A percentile compares a stretch with the other conserved stretches of the same genome.
Conservation (phyloP, 2,797 vertebrate genomes). For the Smutsia gigantea region DNA sequence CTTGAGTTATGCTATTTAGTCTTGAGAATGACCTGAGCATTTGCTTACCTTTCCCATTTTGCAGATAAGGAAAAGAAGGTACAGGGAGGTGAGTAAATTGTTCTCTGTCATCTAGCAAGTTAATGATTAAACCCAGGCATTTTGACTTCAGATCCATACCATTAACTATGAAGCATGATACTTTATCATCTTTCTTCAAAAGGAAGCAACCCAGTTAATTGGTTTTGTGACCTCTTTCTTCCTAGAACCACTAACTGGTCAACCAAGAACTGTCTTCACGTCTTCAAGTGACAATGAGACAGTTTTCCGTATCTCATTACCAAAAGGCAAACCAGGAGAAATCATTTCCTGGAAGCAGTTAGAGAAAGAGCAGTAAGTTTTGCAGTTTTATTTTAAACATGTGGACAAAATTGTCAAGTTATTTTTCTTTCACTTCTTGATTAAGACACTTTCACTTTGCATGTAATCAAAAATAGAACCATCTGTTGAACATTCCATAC, state of each 20-base stretch:
- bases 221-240: slow-evolving; percentile 5
- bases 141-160: neutral
- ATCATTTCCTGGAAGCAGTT: slow-evolving; percentile 37
- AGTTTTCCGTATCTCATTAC: neutral
- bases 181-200: neutral
- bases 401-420: slow-evolving; percentile 49
- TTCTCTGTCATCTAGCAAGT: neutral
- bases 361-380: slow-evolving; percentile 32
- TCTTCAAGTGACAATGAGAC: neutral
- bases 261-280: neutral
- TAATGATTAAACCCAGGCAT: neutral
- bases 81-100: neutral
- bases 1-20: neutral
- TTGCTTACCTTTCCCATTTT: neutral
- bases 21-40: neutral
- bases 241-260: neutral
- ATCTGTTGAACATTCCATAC: neutral
- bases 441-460: slow-evolving; percentile 19
- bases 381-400: slow-evolving; percentile 30
- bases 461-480: slow-evolving; percentile 49
- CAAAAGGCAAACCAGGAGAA: slow-evolving; percentile 13
- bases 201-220: neutral
- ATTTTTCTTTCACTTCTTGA: slow-evolving; percentile 30
- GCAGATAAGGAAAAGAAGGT: neutral
- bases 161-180: neutral